phyloP scores from a whole-genome alignment of 2,113 vertebrate species.

The Microcebus lehilahytsara region DNA sequence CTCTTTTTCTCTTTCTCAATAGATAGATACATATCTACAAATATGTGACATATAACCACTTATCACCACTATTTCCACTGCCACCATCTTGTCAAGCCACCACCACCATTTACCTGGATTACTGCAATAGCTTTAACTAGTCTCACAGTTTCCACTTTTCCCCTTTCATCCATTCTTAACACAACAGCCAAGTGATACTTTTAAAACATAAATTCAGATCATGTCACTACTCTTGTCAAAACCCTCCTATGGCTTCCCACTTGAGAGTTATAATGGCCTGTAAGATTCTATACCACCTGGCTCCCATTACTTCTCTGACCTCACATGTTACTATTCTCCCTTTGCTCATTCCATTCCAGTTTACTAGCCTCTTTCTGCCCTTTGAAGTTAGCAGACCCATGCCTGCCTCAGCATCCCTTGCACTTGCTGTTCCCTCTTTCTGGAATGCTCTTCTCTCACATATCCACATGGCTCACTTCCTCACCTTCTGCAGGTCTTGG shows the following conservation, averaged over 20 bases:
- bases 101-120: background rate
- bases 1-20: background rate
- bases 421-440: background rate
- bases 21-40: background rate
- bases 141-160: background rate
- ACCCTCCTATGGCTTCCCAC: background rate
- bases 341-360: background rate
- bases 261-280: background rate
- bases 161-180: background rate
- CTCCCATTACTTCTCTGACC: background rate
- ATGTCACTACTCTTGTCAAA: background rate
- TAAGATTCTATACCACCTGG: accelerated
- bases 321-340: background rate
- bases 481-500: background rate
- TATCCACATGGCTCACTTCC: background rate
- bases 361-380: background rate
- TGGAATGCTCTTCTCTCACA: background rate
- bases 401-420: background rate
- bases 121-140: background rate
- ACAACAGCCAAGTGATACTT: background rate
- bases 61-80: background rate
- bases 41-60: background rate
- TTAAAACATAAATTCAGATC: background rate
- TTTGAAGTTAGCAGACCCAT: background rate
- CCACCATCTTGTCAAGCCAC: background rate